A percentile compares a stretch with the other conserved stretches of the same genome.
These are phyloP conservation scores for Discoglossus pictus DNA, from an alignment of 2,797 vertebrate genomes.

Conservation along the genomic window DNA sequence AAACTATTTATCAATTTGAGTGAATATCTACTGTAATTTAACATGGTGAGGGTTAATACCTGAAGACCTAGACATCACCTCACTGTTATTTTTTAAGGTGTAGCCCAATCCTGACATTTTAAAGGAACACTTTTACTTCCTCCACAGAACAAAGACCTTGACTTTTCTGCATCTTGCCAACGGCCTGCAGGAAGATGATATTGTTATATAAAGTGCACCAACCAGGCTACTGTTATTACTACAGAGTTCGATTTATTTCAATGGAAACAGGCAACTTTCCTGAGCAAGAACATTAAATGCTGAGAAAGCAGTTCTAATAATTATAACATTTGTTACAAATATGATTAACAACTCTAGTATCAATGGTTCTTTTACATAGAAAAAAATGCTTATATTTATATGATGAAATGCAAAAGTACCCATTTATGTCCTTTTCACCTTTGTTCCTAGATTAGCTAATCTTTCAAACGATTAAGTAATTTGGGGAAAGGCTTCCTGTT, in stretches of 20 bases:
- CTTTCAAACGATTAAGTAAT: neutral
- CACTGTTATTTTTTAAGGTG: conserved; percentile 31
- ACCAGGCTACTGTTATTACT: conserved; percentile 2
- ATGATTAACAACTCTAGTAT: too few species aligned
- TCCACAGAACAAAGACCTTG: conserved; percentile 25
- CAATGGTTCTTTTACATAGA: too few species aligned
- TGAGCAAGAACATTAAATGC: neutral
- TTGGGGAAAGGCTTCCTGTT: conserved; percentile 7
- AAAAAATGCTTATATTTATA: too few species aligned
- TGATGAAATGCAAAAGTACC: too few species aligned
- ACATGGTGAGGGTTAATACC: neutral
- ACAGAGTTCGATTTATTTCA: neutral
- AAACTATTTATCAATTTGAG: too few species aligned
- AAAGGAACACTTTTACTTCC: conserved; percentile 29
- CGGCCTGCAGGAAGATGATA: conserved; percentile 31
- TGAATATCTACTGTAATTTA: too few species aligned
- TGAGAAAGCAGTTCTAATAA: neutral
- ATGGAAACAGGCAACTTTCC: neutral
- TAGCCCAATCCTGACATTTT: conserved; percentile 25
- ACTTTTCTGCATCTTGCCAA: conserved; percentile 29
- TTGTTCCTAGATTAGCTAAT: neutral
- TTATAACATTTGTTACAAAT: too few species aligned
- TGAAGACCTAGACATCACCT: conserved; percentile 32
- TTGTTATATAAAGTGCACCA: conserved; percentile 8
- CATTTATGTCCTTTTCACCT: neutral